Base-by-base conservation (phyloP, 1,140 invertebrate genomes). In the Aphelinus atriplicis region DNA sequence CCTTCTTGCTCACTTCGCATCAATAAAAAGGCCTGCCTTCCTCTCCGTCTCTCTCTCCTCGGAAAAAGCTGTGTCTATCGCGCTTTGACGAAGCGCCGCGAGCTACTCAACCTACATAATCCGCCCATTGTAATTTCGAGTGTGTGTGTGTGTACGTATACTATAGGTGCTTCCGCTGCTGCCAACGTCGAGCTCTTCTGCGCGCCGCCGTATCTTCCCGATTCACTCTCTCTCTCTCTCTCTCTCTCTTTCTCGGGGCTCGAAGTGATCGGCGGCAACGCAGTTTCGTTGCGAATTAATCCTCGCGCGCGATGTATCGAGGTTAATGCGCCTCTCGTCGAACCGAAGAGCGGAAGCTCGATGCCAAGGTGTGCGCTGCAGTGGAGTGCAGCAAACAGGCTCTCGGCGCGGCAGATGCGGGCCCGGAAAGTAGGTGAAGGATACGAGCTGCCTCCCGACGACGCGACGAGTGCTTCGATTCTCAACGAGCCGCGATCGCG, bases 91-190 rank as follows among this genome's bases (percentile, higher is more conserved):
- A 63, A 72, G 62, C 43, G 9, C 45, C 51, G 69, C 51, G 64
- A 61, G 64, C 70, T n/a, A 72, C 45, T 71, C 70, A 50, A 72
- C 70, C 51, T 68, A 68, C 58, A 73, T 74, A 74, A 74, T 68
- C 65, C 65, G 58, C 53, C 67, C 53, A 70, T 75, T 75, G 73
- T 75, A 51, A 48, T 68, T 26, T 26, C 26, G 26, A 26, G 26
- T 26, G 26, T 26, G 26, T 26, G 26, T 26, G 26, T 26, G 26
- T 26, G 26, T 26, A 26, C 26, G 26, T 26, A 26, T 26, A 26
- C 26, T 26, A 26, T 26, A 26, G 26, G 26, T 26, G 26, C 26
- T 26, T 26, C 26, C 26, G 26, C 26, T 26, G 26, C 26, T 26
- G 26, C 26, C 26, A 26, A 26, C 26, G 26, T 26, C 26, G 26